Percentiles rank a stretch among this genome's conserved stretches.
Conservation (phyloP, 2,113 vertebrate genomes). For the Garra rufa region DNA sequence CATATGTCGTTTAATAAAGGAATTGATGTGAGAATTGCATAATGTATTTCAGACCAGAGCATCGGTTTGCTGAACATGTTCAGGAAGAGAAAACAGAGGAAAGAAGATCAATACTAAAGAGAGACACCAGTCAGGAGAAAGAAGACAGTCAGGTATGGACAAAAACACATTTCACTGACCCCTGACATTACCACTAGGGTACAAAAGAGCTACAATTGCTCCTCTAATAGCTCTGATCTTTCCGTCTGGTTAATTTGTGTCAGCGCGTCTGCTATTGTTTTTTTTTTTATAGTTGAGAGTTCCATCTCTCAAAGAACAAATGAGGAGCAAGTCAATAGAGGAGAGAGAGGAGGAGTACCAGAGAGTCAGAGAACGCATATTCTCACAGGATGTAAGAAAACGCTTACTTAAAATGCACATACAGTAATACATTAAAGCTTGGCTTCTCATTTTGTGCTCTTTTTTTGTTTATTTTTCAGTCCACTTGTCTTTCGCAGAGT, state of each 20-base stretch:
- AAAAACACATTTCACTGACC: not conserved
- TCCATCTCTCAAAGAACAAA: constrained; percentile 84
- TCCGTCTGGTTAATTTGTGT: not conserved
- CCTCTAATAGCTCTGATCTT: constrained; percentile 1
- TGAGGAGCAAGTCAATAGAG: constrained; percentile 98
- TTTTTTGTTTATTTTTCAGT: constrained; percentile 84
- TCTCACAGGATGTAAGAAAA: constrained; percentile 92
- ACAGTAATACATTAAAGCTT: constrained; percentile 7
- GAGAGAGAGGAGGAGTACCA: constrained; percentile 98
- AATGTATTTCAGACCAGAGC: constrained; percentile 67
- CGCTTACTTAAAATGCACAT: not conserved
- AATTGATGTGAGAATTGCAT: not conserved
- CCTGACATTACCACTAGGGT: not conserved
- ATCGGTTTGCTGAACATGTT: constrained; percentile 69
- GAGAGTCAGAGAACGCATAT: constrained; percentile 95
- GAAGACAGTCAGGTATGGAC: constrained; percentile 64
- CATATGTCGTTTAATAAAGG: not conserved
- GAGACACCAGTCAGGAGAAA: constrained; percentile 75
- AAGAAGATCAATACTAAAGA: constrained; percentile 73
- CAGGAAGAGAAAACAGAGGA: constrained; percentile 71
- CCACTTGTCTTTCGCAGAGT: constrained; percentile 85
- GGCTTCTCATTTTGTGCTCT: constrained; percentile 49
- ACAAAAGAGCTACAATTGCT: not conserved
- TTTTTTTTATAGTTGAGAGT: constrained; percentile 38
- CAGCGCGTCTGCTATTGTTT: constrained; percentile 18